A percentile compares a stretch with the other conserved stretches of the same genome.
Evolutionary conservation across 2,797 vertebrate genomes (phyloP).

Genomic region (Phylloscopus collybita): DNA sequence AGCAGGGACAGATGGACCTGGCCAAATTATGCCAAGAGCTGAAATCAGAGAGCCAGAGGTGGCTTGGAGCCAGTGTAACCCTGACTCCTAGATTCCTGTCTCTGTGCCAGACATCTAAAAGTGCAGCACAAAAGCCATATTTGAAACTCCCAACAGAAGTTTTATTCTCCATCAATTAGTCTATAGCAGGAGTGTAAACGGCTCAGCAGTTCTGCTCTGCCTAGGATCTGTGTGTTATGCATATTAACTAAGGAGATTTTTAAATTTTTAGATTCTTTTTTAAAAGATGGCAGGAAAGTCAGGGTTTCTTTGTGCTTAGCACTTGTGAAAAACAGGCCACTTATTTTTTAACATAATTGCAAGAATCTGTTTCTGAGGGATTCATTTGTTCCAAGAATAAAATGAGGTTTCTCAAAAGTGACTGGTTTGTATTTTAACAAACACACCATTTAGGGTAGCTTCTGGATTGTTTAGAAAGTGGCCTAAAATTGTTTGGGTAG

Average conservation of each 20-base stretch:
- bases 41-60: background rate
- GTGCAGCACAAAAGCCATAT: background rate
- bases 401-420: background rate
- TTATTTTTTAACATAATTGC: background rate
- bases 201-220: background rate
- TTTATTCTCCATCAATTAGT: background rate
- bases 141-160: background rate
- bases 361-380: background rate
- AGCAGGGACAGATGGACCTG: constrained; percentile 30
- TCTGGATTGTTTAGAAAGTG: background rate
- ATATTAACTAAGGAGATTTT: background rate
- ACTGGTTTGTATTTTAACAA: background rate
- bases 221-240: background rate
- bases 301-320: background rate
- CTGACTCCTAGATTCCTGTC: background rate
- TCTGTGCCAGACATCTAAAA: background rate
- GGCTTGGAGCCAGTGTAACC: background rate
- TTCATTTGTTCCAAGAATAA: background rate
- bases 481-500: background rate
- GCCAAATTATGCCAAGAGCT: background rate
- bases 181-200: background rate
- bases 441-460: background rate
- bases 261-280: background rate
- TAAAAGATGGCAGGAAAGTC: background rate
- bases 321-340: background rate